Conservation (phyloP, 2,113 vertebrate species). For the Lepus timidus region DNA sequence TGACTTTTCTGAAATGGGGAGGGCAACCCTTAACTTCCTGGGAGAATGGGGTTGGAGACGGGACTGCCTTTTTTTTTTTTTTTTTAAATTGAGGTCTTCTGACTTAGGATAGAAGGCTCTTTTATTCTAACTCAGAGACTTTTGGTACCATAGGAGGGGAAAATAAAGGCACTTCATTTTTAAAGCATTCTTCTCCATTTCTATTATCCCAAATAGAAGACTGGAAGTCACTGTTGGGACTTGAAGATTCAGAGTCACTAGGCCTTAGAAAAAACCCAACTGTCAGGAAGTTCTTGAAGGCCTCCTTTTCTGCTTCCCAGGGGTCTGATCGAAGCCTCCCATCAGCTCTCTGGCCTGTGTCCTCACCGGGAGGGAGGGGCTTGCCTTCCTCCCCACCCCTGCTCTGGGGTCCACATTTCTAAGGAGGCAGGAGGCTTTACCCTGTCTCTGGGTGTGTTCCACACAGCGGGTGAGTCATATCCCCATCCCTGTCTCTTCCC, state of each 20-base stretch:
- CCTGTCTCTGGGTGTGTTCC: background rate
- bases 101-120: background rate
- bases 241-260: background rate
- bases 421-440: background rate
- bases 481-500: fast-evolving
- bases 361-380: background rate
- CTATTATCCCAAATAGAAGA: background rate
- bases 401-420: background rate
- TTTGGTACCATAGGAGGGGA: background rate
- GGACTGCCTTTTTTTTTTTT: background rate
- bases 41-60: background rate
- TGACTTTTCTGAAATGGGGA: background rate
- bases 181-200: background rate
- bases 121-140: background rate
- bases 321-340: background rate
- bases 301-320: background rate
- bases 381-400: background rate
- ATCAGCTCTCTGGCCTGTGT: background rate
- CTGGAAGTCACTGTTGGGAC: background rate
- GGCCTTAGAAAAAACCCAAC: background rate
- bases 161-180: background rate
- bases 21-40: background rate
- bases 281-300: background rate
- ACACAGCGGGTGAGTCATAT: background rate
- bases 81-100: background rate